Conservation (phyloP, 2,113 vertebrate species). For the Dasyprocta punctata region DNA sequence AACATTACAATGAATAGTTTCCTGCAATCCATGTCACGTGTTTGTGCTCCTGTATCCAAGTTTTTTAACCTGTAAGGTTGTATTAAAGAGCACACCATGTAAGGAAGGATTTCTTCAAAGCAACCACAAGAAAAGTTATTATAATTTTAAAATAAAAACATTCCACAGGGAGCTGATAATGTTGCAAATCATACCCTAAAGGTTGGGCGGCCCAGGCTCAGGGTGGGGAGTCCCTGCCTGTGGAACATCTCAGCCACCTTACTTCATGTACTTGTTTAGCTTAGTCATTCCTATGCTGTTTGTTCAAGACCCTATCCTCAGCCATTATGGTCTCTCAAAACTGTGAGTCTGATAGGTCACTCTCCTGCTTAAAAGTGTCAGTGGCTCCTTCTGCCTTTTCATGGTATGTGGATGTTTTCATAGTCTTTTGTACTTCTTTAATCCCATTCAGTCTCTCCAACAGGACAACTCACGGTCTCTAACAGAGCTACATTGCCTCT, state of each 20-base stretch:
- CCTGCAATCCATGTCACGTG: background rate
- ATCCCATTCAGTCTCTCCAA: background rate
- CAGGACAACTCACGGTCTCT: background rate
- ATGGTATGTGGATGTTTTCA: background rate
- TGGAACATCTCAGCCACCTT: conserved; percentile 60
- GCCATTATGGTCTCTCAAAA: background rate
- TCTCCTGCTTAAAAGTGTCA: background rate
- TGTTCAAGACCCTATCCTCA: background rate
- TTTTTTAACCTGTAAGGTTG: conserved; percentile 64
- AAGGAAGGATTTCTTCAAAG: conserved; percentile 50
- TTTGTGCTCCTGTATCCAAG: background rate
- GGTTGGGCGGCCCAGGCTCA: background rate
- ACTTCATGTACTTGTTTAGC: conserved; percentile 96
- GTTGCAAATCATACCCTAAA: background rate
- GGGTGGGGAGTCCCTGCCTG: background rate
- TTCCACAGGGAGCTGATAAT: background rate
- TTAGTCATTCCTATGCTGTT: background rate
- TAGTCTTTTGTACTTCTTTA: background rate
- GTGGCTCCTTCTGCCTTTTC: background rate
- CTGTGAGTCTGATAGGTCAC: background rate
- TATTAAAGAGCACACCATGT: conserved; percentile 82
- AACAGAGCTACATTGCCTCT: background rate
- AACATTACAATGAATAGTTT: background rate
- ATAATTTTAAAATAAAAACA: background rate
- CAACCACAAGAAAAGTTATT: background rate